A percentile compares a stretch with the other conserved stretches of the same genome.
Evolutionary conservation across 2,113 vertebrate genomes (phyloP).

Genomic region (Microcebus tavaratra): DNA sequence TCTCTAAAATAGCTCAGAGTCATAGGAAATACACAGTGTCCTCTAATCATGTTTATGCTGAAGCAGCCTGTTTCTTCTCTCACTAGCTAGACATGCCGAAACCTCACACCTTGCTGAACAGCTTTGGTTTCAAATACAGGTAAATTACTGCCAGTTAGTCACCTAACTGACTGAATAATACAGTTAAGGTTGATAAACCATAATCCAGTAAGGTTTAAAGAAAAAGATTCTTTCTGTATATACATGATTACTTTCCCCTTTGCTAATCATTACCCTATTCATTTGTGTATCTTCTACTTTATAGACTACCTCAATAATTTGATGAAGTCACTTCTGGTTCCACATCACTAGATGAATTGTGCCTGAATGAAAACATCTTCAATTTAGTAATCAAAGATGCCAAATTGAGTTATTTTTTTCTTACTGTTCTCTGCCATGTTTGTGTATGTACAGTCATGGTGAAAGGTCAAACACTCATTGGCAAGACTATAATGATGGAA

Average conservation of each 20-base stretch:
- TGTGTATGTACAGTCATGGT: background rate
- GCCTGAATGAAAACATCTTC: background rate
- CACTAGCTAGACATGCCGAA: background rate
- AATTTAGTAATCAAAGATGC: background rate
- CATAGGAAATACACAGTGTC: background rate
- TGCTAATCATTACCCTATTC: background rate
- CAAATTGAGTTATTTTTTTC: background rate
- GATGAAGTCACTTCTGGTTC: background rate
- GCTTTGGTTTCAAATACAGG: background rate
- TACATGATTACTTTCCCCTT: background rate
- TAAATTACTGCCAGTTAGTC: background rate
- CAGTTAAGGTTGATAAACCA: background rate
- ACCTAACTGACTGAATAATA: background rate
- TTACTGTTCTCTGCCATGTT: background rate
- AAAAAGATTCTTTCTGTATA: background rate
- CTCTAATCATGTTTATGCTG: background rate
- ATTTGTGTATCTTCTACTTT: background rate
- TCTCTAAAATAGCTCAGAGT: background rate
- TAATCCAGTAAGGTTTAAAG: background rate
- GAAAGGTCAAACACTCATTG: background rate
- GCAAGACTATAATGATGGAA: conserved; percentile 1
- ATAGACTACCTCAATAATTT: background rate
- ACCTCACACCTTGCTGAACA: background rate
- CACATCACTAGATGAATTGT: background rate
- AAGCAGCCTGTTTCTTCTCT: background rate